Conservation (phyloP, 1,140 invertebrate genomes). For the Maniola jurtina region DNA sequence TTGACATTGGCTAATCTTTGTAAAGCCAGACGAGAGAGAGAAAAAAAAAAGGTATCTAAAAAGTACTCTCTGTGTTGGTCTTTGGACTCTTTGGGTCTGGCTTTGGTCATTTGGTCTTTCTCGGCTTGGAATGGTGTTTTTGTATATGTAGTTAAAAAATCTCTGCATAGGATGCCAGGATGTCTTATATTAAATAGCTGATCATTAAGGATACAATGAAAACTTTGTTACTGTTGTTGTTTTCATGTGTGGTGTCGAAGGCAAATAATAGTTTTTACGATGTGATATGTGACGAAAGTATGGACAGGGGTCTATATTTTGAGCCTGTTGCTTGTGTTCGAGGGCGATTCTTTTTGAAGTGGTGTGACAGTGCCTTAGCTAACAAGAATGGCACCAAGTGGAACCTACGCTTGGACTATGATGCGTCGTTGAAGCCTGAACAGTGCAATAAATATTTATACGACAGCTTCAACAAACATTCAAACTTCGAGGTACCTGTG, state of each 20-base stretch:
- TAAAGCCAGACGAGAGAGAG: too few relatives aligned
- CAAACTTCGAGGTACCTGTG: conserved; percentile 19
- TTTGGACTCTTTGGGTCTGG: too few relatives aligned
- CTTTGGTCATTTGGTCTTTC: too few relatives aligned
- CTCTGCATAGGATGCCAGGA: neutral
- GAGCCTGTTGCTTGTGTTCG: conserved; percentile 33
- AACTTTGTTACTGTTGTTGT: conserved; percentile 25
- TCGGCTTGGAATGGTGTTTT: too few relatives aligned
- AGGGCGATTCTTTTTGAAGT: conserved; percentile 46
- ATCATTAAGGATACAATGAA: conserved; percentile 19
- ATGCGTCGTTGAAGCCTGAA: conserved; percentile 11
- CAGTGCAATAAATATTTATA: conserved; percentile 19
- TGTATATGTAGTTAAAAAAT: too few relatives aligned
- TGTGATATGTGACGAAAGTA: conserved; percentile 26
- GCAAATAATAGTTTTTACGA: conserved; percentile 23
- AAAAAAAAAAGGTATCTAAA: too few relatives aligned
- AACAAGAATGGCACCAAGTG: conserved; percentile 74
- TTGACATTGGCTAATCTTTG: too few relatives aligned
- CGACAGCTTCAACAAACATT: conserved; percentile 18
- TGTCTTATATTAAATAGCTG: neutral
- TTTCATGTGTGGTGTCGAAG: conserved; percentile 12
- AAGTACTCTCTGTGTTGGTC: too few relatives aligned
- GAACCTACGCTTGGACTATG: conserved; percentile 52
- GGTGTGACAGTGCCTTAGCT: conserved; percentile 41
- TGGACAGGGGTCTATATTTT: conserved; percentile 24